Evolutionary conservation across 2,113 vertebrate genomes (phyloP), one percentile per base, ranked within the genome.

Genomic region (Sebastes schlegelii): DNA sequence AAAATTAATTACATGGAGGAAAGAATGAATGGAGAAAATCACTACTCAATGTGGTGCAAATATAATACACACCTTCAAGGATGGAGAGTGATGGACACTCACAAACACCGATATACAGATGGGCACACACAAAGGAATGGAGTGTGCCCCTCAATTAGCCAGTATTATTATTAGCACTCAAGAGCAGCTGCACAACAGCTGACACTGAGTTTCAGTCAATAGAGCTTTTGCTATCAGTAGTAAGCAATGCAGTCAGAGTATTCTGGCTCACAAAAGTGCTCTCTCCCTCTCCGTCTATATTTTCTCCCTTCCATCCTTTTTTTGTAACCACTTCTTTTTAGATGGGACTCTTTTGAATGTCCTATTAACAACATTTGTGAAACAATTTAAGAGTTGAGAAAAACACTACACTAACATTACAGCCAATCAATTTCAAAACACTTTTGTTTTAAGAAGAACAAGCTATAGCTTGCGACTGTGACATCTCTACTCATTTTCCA

Each of bases 101-200:
- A 48, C n/a, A 82, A 52, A 84, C n/a, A 60, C 54, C 58, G n/a
- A 55, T 5, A 16, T 14, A 42, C 17, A 54, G 4, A 52, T 16
- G 26, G 11, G 17, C 26, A 2, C 10, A 19, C 71, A 73, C 21
- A 72, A 17, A 86, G 48, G 7, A 26, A 26, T 74, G 2, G 14
- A 74, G 77, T 71, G 70, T 45, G 65, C 70, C 69, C 73, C 70
- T 82, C 74, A 84, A 65, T 72, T 21, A 57, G 71, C 52, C 70
- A 80, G 82, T 78, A 80, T 66, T 83, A 80, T 90, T 68, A 70
- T 75, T 74, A 80, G 71, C 46, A 48, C 40, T 45, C 34, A n/a
- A 40, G 42, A 64, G 62, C 83, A 88, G 87, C 80, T 86, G 87
- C 72, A 74, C 77, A 86, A 86, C 87, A 88, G 87, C 83, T 83